Conservation (phyloP, 2,113 vertebrate species). For the Chaetodon trifascialis region DNA sequence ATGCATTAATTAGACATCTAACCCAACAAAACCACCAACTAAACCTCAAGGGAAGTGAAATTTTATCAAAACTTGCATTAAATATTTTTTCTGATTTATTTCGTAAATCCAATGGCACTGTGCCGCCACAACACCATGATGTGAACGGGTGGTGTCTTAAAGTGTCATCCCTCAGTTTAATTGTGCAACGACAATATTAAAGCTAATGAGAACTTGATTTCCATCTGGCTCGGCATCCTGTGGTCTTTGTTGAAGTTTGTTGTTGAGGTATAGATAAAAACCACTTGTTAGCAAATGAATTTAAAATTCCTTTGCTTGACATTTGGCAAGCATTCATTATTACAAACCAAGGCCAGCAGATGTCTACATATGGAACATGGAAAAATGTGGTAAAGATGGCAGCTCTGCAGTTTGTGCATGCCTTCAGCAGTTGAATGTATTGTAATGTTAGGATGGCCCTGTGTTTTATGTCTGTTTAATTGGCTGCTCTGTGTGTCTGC, state of each 20-base stretch:
- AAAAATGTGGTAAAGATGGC: neutral
- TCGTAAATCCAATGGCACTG: neutral
- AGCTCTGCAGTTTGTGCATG: neutral
- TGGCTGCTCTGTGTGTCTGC: neutral
- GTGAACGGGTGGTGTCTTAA: neutral
- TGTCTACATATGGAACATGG: neutral
- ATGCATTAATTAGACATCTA: neutral
- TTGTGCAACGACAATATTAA: neutral
- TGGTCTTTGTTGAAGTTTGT: neutral
- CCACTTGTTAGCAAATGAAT: slow-evolving; percentile 12
- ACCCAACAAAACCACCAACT: neutral
- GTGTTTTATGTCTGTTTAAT: neutral
- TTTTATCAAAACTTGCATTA: neutral
- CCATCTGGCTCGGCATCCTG: neutral
- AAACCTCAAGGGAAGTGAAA: neutral
- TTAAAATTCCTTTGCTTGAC: slow-evolving; percentile 20
- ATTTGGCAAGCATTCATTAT: slow-evolving; percentile 1
- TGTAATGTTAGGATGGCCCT: neutral
- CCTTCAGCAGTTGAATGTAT: neutral
- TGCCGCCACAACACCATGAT: neutral
- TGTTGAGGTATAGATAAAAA: slow-evolving; percentile 1
- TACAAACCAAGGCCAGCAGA: neutral
- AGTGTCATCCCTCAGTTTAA: neutral
- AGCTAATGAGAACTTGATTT: slow-evolving; percentile 3
- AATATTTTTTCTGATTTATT: neutral